phyloP scores from a whole-genome alignment of 1,140 invertebrate species.

The Drosophila ananassae region DNA sequence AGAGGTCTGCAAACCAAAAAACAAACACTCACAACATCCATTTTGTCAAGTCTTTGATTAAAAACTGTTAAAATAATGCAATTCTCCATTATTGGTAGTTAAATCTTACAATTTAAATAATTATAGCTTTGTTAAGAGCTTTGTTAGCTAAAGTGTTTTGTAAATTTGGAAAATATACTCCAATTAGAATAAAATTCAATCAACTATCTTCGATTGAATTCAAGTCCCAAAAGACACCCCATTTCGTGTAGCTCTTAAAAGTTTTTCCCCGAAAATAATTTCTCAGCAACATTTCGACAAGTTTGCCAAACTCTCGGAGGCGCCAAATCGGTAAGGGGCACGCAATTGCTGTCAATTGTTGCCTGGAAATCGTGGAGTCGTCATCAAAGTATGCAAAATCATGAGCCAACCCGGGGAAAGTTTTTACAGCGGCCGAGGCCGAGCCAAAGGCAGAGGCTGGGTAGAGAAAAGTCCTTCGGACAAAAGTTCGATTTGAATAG shows the following conservation, averaged over 20 bases:
- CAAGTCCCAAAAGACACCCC: neutral
- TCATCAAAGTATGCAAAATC: conserved; percentile 66
- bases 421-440: conserved; percentile 17
- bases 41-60: no score
- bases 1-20: no score
- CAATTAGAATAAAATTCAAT: conserved; percentile 45
- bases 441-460: conserved; percentile 25
- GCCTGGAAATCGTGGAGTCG: conserved; percentile 35
- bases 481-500: conserved; percentile 24
- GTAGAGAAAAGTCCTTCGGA: conserved; percentile 19
- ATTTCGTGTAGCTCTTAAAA: conserved; percentile 27
- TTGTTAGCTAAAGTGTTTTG: neutral
- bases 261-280: conserved; percentile 56
- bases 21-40: no score
- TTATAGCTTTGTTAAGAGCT: no score
- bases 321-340: conserved; percentile 28
- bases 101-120: no score
- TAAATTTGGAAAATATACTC: conserved; percentile 4
- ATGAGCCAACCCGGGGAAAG: conserved; percentile 30
- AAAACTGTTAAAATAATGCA: no score
- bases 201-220: conserved; percentile 27
- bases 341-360: conserved; percentile 76
- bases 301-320: conserved; percentile 49
- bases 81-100: no score
- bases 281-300: conserved; percentile 58